Conservation (phyloP, 35 echinoderm and acorn worm genomes). For the Antedon bifida region DNA sequence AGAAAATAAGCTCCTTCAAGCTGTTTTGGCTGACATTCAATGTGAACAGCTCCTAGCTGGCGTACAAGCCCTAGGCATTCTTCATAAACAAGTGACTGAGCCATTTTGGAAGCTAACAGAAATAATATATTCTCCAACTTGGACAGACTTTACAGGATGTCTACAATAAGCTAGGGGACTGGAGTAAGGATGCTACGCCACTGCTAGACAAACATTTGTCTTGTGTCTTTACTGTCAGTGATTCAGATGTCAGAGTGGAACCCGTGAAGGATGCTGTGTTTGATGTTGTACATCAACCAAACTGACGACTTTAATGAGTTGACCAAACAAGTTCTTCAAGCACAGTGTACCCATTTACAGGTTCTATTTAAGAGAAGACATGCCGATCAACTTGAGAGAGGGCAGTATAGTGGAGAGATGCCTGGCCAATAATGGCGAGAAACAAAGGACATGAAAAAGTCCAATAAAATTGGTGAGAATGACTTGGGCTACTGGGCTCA, state of each 20-base stretch:
- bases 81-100: conserved; percentile 21
- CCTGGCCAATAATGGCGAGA: background rate
- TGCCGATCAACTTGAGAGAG: no score
- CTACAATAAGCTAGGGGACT: background rate
- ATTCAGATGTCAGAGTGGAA: background rate
- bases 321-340: background rate
- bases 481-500: conserved; percentile 18
- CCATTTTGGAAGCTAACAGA: conserved; percentile 13
- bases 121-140: background rate
- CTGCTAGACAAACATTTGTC: background rate
- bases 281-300: background rate
- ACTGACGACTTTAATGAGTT: background rate
- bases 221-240: background rate
- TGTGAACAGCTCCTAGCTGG: conserved; percentile 21
- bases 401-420: background rate
- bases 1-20: conserved; percentile 9
- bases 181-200: background rate
- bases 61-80: conserved; percentile 14
- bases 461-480: conserved; percentile 14
- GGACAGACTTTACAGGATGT: background rate
- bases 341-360: background rate
- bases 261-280: background rate
- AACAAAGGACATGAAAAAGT: background rate
- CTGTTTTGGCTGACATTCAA: conserved; percentile 1
- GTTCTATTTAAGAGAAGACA: background rate